Base-by-base conservation (phyloP, 1,140 invertebrate species). In the Drosophila bocki region DNA sequence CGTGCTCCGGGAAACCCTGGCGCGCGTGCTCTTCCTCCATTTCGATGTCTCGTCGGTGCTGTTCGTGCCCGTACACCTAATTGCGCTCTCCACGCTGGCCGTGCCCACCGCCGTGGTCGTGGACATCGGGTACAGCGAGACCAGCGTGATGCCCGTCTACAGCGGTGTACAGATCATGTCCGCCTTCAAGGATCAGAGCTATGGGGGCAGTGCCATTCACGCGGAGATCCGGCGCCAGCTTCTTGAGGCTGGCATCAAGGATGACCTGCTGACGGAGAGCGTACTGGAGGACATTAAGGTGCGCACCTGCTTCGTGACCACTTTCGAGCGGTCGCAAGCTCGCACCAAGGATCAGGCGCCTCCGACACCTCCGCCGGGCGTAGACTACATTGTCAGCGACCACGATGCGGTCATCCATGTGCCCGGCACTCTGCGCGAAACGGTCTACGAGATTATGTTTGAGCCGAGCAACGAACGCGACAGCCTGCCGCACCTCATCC, bases 11-110 rank as follows among this genome's bases (percentile, higher is more conserved):
- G 96, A 99, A 78, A 97, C 96, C 1, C 93, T 99, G 3, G 98
- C 98, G 1, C 97, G 97, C 93, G 98, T 99, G 15, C 94, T 99
- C 11, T 99, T 98, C 91, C 94, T 95, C 47, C 98, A 99, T 93
- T 99, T 97, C 94, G 98, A 99, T 95, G 97, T 96, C 42, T 94
- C 95, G 1, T 95, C 95, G 3, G 92, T 97, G 29, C 75, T 97
- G 62, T 96, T 97, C 92, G 94, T 96, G 4, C 96, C 97, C 9
- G 95, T 95, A 35, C 97, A 98, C 93, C 93, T 98, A 32, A 95
- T 97, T n/a, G 94, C 96, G 7, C 93, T 98, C 2, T 95, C 96
- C 50, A 96, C 96, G 5, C 93, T 98, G 50, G 97, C 96, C 17
- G 93, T 96, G 9, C 95, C 95, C 61, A 96, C 96, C 12, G 97